phyloP scores from a whole-genome alignment of 1,140 invertebrate genomes.

The Zaprionus camerounensis region DNA sequence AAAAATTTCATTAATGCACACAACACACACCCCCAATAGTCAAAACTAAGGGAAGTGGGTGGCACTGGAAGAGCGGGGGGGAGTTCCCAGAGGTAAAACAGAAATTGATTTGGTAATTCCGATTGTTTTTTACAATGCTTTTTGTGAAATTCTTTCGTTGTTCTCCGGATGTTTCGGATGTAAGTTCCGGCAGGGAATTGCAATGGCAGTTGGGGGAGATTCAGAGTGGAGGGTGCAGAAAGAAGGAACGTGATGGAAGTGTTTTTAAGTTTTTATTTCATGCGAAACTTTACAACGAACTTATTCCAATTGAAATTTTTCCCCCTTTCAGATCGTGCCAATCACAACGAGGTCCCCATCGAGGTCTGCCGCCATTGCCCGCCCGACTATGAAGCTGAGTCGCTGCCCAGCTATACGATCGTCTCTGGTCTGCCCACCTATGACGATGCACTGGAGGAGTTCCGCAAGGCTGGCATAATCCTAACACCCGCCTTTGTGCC shows the following conservation, averaged over 20 bases:
- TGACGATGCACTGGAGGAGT: slow-evolving; percentile 87
- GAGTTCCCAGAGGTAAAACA: slow-evolving; percentile 47
- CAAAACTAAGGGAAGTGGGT: slow-evolving; percentile 39
- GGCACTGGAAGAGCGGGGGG: background rate
- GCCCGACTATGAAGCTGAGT: slow-evolving; percentile 85
- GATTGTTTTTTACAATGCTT: slow-evolving; percentile 47
- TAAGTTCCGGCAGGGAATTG: slow-evolving; percentile 12
- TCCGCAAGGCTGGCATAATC: slow-evolving; percentile 83
- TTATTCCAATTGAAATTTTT: background rate
- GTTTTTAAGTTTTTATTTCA: slow-evolving; percentile 7
- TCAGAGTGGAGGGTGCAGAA: background rate
- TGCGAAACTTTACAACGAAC: background rate
- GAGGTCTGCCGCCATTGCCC: slow-evolving; percentile 79
- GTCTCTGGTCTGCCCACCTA: slow-evolving; percentile 87
- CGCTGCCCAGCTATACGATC: slow-evolving; percentile 87
- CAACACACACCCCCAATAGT: slow-evolving; percentile 41
- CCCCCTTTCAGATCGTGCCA: slow-evolving; percentile 73
- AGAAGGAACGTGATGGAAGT: background rate
- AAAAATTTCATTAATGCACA: slow-evolving; percentile 74
- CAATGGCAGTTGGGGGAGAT: background rate
- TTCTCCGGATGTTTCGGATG: slow-evolving; percentile 2
- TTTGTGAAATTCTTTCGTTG: slow-evolving; percentile 15
- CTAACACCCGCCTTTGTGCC: slow-evolving; percentile 70
- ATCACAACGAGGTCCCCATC: slow-evolving; percentile 71
- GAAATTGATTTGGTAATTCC: slow-evolving; percentile 72